A percentile compares a stretch with the other conserved stretches of the same genome.
These are phyloP conservation scores for Progne subis DNA, from an alignment of 2,113 vertebrate genomes.

Conservation along the genomic window DNA sequence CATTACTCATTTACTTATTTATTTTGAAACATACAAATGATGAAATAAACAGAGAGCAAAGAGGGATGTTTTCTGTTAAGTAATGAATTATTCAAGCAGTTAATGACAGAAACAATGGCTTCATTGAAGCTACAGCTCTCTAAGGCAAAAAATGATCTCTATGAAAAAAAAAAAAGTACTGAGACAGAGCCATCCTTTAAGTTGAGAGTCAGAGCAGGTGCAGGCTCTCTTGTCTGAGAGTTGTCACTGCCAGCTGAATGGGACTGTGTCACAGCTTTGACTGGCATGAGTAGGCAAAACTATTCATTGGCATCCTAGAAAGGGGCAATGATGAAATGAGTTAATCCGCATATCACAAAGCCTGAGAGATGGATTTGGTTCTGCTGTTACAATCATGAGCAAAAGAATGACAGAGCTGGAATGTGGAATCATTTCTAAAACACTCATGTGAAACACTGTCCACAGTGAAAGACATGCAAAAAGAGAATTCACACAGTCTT, in stretches of 20 bases:
- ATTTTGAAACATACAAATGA: conserved; percentile 1
- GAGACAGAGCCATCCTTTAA: conserved; percentile 41
- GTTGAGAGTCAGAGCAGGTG: conserved; percentile 54
- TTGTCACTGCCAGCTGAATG: neutral
- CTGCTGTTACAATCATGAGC: neutral
- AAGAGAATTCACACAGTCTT: neutral
- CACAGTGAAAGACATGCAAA: neutral
- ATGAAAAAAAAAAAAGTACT: neutral
- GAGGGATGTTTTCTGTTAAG: conserved; percentile 32
- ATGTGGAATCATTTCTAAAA: neutral
- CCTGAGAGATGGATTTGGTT: neutral
- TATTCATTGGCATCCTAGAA: neutral
- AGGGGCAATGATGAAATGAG: neutral
- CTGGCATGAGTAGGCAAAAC: conserved; percentile 18
- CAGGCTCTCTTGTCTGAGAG: neutral
- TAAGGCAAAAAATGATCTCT: neutral
- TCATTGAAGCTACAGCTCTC: conserved; percentile 32
- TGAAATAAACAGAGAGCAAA: conserved; percentile 31
- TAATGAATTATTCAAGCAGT: conserved; percentile 65
- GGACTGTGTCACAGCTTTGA: neutral
- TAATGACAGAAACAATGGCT: conserved; percentile 46
- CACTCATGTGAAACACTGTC: rapidly evolving
- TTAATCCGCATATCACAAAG: neutral
- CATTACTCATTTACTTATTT: conserved; percentile 29
- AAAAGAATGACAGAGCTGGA: neutral